A percentile compares a stretch with the other conserved stretches of the same genome.
Conservation (phyloP, 2,113 vertebrate species). For the Gnathonemus echidnorhynchus region DNA sequence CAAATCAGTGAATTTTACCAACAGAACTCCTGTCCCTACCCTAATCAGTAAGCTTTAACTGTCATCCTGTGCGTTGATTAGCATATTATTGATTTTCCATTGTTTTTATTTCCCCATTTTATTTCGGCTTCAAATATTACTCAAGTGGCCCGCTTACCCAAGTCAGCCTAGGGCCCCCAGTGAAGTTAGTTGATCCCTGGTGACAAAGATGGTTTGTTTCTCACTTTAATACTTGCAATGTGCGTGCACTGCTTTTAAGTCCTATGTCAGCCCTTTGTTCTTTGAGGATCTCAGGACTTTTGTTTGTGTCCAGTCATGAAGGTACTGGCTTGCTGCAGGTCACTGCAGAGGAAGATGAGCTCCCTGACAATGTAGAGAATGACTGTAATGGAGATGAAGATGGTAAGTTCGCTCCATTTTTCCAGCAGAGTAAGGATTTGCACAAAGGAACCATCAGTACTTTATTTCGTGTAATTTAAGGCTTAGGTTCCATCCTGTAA, state of each 20-base stretch:
- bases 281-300: neutral
- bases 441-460: neutral
- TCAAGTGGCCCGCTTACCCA: neutral
- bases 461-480: neutral
- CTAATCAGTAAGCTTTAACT: neutral
- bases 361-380: slow-evolving; percentile 67
- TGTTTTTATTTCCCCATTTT: neutral
- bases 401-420: slow-evolving; percentile 2
- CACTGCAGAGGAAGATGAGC: slow-evolving; percentile 67
- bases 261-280: neutral
- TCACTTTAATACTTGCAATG: neutral
- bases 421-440: neutral
- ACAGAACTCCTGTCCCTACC: neutral
- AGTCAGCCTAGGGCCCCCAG: neutral
- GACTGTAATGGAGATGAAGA: slow-evolving; percentile 57
- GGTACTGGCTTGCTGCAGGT: slow-evolving; percentile 37
- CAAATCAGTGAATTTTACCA: neutral
- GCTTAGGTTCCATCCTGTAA: neutral
- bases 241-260: neutral
- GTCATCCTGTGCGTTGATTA: neutral
- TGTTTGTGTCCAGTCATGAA: slow-evolving; percentile 35
- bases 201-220: neutral
- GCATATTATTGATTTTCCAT: neutral
- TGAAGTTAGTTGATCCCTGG: neutral
- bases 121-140: neutral